Evolutionary conservation across 2,888 invertebrate genomes (phyloP).

Genomic region (Heliothis peltigera): DNA sequence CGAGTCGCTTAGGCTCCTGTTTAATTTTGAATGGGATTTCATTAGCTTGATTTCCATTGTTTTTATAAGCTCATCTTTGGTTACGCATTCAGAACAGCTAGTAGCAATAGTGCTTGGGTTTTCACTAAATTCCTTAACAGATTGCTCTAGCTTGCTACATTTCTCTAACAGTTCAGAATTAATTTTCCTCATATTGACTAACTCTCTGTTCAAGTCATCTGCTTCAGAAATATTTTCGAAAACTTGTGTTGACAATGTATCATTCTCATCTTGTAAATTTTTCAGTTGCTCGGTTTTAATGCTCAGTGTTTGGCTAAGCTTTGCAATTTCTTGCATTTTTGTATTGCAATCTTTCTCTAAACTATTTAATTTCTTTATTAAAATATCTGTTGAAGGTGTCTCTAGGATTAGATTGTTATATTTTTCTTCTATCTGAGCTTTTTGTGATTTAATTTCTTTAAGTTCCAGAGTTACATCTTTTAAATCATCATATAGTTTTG

Average conservation of each 20-base stretch:
- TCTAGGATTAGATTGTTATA: constrained; percentile 75
- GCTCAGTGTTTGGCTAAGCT: constrained; percentile 66
- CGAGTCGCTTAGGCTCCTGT: constrained; percentile 81
- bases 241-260: constrained; percentile 88
- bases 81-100: constrained; percentile 67
- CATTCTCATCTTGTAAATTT: constrained; percentile 87
- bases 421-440: constrained; percentile 72
- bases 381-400: constrained; percentile 70
- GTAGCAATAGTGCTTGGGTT: constrained; percentile 24
- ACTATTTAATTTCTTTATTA: constrained; percentile 71
- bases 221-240: constrained; percentile 90
- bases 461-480: constrained; percentile 67
- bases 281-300: constrained; percentile 70
- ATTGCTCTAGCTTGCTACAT: constrained; percentile 63
- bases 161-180: constrained; percentile 69
- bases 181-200: constrained; percentile 68
- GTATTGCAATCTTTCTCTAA: constrained; percentile 73
- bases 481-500: constrained; percentile 63
- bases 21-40: constrained; percentile 70
- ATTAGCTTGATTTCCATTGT: constrained; percentile 59
- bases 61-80: constrained; percentile 68
- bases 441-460: constrained; percentile 65
- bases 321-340: constrained; percentile 70
- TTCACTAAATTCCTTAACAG: constrained; percentile 39
- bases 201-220: constrained; percentile 83